These are phyloP conservation scores for Fistularia tabacaria DNA, from an alignment of 2,797 vertebrate species.

Conservation along the genomic window DNA sequence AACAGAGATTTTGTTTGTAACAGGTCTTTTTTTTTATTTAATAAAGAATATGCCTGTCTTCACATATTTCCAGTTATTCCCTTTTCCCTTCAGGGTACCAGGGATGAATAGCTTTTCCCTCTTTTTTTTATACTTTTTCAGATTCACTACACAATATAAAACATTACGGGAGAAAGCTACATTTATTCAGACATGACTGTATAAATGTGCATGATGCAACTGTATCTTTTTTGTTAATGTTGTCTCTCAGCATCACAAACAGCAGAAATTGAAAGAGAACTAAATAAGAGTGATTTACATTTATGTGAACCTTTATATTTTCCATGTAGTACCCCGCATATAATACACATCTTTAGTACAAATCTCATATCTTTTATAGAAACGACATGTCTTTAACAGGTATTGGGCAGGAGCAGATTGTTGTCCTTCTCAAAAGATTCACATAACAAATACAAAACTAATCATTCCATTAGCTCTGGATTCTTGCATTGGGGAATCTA, in stretches of 20 bases:
- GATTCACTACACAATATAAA: slow-evolving; percentile 58
- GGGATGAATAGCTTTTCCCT: background rate
- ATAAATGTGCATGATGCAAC: slow-evolving; percentile 40
- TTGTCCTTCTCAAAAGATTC: slow-evolving; percentile 33
- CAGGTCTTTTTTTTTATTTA: slow-evolving; percentile 49
- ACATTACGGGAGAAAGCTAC: slow-evolving; percentile 42
- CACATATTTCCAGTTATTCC: slow-evolving; percentile 24
- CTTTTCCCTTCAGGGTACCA: background rate
- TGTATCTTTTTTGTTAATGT: slow-evolving; percentile 32
- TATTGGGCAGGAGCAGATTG: slow-evolving; percentile 19
- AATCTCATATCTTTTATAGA: slow-evolving; percentile 14
- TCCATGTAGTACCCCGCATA: slow-evolving; percentile 42
- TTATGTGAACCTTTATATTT: slow-evolving; percentile 26
- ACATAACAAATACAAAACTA: slow-evolving; percentile 68
- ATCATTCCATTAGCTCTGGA: slow-evolving; percentile 21
- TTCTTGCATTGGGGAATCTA: slow-evolving; percentile 7
- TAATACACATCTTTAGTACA: slow-evolving; percentile 33
- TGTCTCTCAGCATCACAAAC: slow-evolving; percentile 47
- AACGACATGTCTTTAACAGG: slow-evolving; percentile 22
- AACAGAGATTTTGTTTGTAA: background rate
- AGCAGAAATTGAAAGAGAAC: slow-evolving; percentile 21
- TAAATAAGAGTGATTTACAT: slow-evolving; percentile 43
- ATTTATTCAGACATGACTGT: slow-evolving; percentile 55
- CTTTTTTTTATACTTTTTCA: slow-evolving; percentile 16
- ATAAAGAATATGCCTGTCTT: slow-evolving; percentile 22